phyloP scores from a whole-genome alignment of 2,888 invertebrate genomes.

The Leptopilina drosophilae region DNA sequence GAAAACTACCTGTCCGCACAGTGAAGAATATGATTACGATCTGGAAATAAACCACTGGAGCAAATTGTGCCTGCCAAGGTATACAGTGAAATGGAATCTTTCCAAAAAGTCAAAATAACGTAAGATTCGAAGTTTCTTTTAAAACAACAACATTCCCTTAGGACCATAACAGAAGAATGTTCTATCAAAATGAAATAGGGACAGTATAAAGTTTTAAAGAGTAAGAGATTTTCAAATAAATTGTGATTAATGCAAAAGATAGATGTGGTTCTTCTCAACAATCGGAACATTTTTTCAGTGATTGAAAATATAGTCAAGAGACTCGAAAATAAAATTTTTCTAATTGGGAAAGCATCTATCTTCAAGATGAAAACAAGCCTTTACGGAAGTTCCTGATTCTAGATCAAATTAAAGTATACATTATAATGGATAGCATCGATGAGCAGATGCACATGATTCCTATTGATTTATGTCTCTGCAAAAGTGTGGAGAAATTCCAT shows the following conservation, averaged over 20 bases:
- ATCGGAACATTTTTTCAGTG: conserved; percentile 8
- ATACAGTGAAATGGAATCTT: not conserved
- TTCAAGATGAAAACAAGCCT: no score
- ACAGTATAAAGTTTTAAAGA: no score
- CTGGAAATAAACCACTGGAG: not conserved
- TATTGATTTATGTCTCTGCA: no score
- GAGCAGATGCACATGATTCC: no score
- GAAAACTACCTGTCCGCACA: not conserved
- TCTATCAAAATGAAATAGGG: no score
- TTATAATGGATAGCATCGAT: no score
- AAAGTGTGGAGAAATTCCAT: no score
- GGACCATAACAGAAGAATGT: no score
- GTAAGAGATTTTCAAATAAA: not conserved
- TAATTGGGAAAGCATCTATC: no score
- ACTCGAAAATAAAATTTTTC: not conserved
- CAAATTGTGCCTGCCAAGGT: not conserved
- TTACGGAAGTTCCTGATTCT: no score
- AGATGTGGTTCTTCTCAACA: not conserved
- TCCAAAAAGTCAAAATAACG: not conserved
- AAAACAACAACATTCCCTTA: no score
- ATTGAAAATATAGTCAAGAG: not conserved
- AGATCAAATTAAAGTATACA: no score
- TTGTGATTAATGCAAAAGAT: not conserved
- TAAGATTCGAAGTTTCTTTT: not conserved
- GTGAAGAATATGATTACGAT: not conserved